These are phyloP conservation scores for Styela plicata DNA, from an alignment of 23 tunicate genomes.

Conservation along the genomic window DNA sequence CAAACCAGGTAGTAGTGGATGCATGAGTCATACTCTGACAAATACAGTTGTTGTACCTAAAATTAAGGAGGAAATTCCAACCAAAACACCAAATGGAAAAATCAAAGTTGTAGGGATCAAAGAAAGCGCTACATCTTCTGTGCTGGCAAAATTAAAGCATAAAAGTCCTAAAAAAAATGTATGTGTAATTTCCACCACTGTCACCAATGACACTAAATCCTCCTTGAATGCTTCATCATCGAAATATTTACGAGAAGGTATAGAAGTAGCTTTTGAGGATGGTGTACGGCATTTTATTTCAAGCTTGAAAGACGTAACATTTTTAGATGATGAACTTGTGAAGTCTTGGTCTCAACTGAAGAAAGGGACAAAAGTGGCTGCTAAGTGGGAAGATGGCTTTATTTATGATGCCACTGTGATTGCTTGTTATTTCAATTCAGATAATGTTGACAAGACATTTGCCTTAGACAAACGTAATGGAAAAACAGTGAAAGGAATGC, in stretches of 20 bases:
- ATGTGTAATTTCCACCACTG: no score
- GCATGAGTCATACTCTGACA: no score
- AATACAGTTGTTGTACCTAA: no score
- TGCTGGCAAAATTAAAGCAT: no score
- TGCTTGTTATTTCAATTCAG: conserved; percentile 17
- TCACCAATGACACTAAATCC: no score
- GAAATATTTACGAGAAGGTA: conserved; percentile 35
- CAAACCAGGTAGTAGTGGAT: no score
- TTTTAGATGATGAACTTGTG: conserved; percentile 70
- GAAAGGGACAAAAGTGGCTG: conserved; percentile 81
- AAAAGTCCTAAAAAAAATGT: no score
- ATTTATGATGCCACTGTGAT: conserved; percentile 69
- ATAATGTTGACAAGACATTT: neutral
- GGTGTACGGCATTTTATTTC: conserved; percentile 60
- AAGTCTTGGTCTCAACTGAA: conserved; percentile 58
- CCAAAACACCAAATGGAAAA: no score
- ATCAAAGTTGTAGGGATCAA: no score
- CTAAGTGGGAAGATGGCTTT: conserved; percentile 62
- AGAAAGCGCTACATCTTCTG: no score
- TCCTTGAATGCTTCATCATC: no score
- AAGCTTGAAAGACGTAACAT: conserved; percentile 45
- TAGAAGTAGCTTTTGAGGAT: conserved; percentile 64
- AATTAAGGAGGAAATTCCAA: no score
- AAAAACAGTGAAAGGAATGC: neutral
- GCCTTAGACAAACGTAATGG: neutral